A percentile compares a stretch with the other conserved stretches of the same genome.
Conservation (phyloP, 2,113 vertebrate genomes). For the Clinocottus analis region DNA sequence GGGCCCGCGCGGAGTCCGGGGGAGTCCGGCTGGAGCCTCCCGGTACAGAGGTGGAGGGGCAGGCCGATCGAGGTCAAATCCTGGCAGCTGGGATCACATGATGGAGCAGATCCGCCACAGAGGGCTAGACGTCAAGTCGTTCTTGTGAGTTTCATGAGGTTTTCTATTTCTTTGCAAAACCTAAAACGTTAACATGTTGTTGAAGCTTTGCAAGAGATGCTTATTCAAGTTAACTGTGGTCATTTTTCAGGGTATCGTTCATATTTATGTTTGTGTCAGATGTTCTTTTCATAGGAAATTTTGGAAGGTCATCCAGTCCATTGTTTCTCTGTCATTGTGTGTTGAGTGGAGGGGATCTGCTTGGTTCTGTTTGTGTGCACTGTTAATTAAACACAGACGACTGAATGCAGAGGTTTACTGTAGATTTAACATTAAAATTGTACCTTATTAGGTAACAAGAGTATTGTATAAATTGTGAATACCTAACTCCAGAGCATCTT, state of each 20-base stretch:
- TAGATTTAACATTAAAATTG: neutral
- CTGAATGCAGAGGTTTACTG: neutral
- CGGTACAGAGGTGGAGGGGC: constrained; percentile 88
- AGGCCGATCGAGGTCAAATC: constrained; percentile 92
- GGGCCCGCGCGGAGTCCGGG: constrained; percentile 91
- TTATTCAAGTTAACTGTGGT: neutral
- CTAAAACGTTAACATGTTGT: neutral
- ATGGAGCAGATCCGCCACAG: constrained; percentile 98
- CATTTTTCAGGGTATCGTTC: neutral
- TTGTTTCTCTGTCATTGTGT: neutral
- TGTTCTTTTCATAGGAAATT: constrained; percentile 4
- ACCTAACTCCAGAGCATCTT: neutral
- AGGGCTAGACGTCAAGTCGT: constrained; percentile 98
- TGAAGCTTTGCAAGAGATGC: neutral
- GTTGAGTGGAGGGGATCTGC: neutral
- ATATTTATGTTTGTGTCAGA: neutral
- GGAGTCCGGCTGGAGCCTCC: constrained; percentile 91
- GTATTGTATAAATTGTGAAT: neutral
- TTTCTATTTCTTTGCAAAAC: constrained; percentile 28
- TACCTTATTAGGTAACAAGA: neutral
- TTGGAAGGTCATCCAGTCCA: neutral
- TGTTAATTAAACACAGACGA: neutral
- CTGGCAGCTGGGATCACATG: constrained; percentile 98
- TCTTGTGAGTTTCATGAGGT: constrained; percentile 90
- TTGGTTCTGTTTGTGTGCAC: neutral